Evolutionary conservation across 1,140 invertebrate species (phyloP), one percentile per base, ranked within the genome.

Genomic region (Lethrus apterus): DNA sequence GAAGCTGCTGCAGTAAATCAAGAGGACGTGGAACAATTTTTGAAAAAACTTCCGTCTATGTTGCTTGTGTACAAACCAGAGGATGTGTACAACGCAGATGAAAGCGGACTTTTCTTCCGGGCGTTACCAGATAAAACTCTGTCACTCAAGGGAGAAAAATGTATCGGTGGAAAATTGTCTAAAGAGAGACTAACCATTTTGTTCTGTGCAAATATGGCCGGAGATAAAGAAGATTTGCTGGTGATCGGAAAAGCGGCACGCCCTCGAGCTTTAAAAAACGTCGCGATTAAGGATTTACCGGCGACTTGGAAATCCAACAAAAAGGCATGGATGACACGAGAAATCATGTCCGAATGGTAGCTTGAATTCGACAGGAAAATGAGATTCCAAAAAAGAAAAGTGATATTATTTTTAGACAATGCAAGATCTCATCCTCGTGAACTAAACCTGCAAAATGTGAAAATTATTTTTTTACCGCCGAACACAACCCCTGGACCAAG

Each of bases 401-500:
- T 70, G 44, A 43, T 72, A 4, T 33, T 53, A 34, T 52, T 55
- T 43, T 34, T 55, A 21, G 45, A 52, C 21, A 52, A 55, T 26
- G 46, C 50, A 24, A 19, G 26, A 24, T 58, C 30, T 8, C 70
- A 74, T 53, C 46, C 48, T 31, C 34, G 26, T 18, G 50, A 54
- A 8, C 41, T 58, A 21, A 46, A 62, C 31, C 50, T 64, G 10
- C 44, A 50, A 48, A 59, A 62, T 54, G 57, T 71, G 4, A 65
- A 59, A 55, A 29, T 72, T 2, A 44, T 60, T 17, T 74, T 68
- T 56, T 55, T 74, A 19, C 69, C 69, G 20, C 55, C 64, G 13
- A 75, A 75, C 54, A 70, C 65, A 76, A 55, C 69, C 67, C 26
- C 54, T 75, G 48, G 67, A 74, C 56, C 64, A 66, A 57, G 66